Evolutionary conservation across 2,797 vertebrate species (phyloP), one percentile per base, ranked within the genome.

Genomic region (Odontamblyopus lacepedii): DNA sequence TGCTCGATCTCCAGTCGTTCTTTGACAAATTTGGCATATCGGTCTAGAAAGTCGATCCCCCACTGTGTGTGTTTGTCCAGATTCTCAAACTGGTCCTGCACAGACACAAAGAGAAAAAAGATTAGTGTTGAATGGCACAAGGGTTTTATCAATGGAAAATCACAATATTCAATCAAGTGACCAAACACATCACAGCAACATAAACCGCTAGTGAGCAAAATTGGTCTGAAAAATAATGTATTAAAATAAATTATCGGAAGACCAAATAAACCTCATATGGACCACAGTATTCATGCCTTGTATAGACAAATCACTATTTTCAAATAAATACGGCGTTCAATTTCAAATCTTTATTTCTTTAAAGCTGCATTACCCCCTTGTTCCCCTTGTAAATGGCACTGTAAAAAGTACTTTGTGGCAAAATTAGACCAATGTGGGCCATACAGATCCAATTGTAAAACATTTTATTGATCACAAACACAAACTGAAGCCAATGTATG

Each of bases 21-120:
- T 92, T 98, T 99, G 63, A 99, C 98, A 90, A 99, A 99, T 90
- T 99, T 99, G 85, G 96, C 94, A 0, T 98, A 99, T 89, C 96
- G 96, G 89, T 99, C 98, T 85, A 99, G 88, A 91, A 99, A 99
- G 93, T 99, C 98, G 78, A 99, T 98, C 69, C 98, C 98, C 98
- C 98, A 99, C 80, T 99, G 98, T 0, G 97, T 97, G 90, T 99
- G 98, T 89, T 97, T 99, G 92, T 99, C 98, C 91, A 99, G 93
- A 91, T 97, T 99, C 73, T 99, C 98, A 84, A 99, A 99, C 89
- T 99, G 98, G 94, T 99, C 98, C 98, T 99, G 83, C 30, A 57
- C 51, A 75, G 9, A 57, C 18, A 68, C 27, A 71, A 32, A 72
- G 50, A 67, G 13, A 29, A 55, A 51, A 18, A 51, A 56, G 32